Evolutionary conservation across 2,797 vertebrate species (phyloP).

Genomic region (Mus caroli): DNA sequence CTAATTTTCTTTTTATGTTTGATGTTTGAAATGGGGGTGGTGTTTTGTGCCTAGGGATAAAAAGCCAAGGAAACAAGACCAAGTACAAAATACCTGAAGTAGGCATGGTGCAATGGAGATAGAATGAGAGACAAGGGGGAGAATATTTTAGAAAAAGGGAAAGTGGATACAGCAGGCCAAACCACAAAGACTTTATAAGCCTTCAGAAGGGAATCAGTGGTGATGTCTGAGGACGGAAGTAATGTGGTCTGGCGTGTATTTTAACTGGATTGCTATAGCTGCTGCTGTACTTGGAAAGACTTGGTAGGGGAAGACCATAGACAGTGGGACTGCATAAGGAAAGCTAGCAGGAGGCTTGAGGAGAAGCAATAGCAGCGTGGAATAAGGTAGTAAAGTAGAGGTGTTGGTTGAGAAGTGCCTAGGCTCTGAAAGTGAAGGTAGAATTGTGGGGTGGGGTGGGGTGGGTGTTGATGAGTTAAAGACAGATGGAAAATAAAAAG

Average conservation of each 20-base stretch:
- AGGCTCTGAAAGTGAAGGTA: neutral
- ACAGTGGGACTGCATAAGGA: neutral
- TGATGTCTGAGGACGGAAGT: neutral
- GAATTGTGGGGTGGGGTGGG: neutral
- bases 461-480: neutral
- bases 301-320: neutral
- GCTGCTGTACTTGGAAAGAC: neutral
- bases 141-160: neutral
- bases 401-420: neutral
- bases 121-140: neutral
- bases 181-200: neutral
- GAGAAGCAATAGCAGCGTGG: neutral
- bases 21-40: neutral
- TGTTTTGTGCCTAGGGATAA: neutral
- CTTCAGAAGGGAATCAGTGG: neutral
- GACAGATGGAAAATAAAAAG: neutral
- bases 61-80: neutral
- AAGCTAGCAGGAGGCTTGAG: neutral
- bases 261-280: neutral
- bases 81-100: neutral
- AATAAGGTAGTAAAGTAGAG: neutral
- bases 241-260: neutral
- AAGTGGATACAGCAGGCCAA: neutral
- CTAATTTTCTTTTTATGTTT: constrained; percentile 67
- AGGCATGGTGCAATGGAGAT: neutral